Percentiles rank a stretch among this genome's conserved stretches.
phyloP scores from a whole-genome alignment of 2,797 vertebrate genomes.

The Syndactyla subalaris region DNA sequence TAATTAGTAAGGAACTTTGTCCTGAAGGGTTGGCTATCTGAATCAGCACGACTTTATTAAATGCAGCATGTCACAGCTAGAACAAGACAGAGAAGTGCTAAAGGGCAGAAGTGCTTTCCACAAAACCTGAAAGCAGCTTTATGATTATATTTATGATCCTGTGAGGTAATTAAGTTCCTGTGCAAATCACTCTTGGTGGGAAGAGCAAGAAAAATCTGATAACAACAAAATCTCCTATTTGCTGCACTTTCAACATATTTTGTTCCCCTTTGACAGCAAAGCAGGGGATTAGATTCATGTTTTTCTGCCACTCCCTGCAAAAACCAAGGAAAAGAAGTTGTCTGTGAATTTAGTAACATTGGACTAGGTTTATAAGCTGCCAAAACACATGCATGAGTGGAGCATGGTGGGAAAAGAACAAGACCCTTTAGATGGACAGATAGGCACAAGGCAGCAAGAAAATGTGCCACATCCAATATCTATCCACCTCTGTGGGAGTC shows the following conservation, averaged over 20 bases:
- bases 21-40: conserved; percentile 31
- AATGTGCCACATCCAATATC: not conserved
- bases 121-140: not conserved
- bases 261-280: conserved; percentile 9
- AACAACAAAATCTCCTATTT: conserved; percentile 23
- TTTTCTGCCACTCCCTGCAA: not conserved
- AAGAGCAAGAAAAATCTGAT: conserved; percentile 27
- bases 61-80: conserved; percentile 43
- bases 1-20: conserved; percentile 44
- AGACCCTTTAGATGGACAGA: not conserved
- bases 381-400: not conserved
- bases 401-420: not conserved
- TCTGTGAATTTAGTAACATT: not conserved
- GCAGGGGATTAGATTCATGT: not conserved
- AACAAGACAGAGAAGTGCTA: conserved; percentile 49
- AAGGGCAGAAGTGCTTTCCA: conserved; percentile 47
- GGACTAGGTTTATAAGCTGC: not conserved
- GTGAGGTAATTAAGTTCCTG: conserved; percentile 22
- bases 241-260: not conserved
- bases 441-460: not conserved
- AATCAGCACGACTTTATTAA: conserved; percentile 61
- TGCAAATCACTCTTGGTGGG: conserved; percentile 33
- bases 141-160: conserved; percentile 40
- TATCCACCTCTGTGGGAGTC: not conserved
- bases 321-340: not conserved